Evolutionary conservation across 1,140 invertebrate species (phyloP).

Genomic region (Trinorchestia longiramus): DNA sequence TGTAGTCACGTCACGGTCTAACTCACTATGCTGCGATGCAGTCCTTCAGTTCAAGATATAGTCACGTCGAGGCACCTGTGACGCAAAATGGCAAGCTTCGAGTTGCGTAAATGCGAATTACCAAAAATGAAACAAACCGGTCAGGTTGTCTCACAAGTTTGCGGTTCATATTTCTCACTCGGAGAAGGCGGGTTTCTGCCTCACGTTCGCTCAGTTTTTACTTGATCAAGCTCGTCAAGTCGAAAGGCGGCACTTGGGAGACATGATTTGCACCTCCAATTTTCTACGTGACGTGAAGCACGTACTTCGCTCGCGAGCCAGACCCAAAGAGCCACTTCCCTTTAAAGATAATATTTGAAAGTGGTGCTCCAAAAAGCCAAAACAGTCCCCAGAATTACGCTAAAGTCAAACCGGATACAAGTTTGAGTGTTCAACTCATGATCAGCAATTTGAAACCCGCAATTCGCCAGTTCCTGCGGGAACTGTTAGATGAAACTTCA

Average conservation of each 20-base stretch:
- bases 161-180: not conserved
- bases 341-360: conserved; percentile 53
- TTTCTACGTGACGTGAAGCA: conserved; percentile 54
- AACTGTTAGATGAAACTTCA: conserved; percentile 30
- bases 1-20: not conserved
- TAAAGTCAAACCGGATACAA: conserved; percentile 36
- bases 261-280: conserved; percentile 54
- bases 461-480: not conserved
- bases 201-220: conserved; percentile 39
- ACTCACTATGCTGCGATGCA: not conserved
- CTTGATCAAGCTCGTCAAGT: conserved; percentile 54
- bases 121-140: not conserved
- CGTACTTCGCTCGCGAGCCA: conserved; percentile 47
- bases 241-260: conserved; percentile 44
- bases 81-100: not conserved
- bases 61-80: not conserved
- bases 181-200: conserved; percentile 1
- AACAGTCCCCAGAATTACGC: conserved; percentile 40
- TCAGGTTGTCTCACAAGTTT: conserved; percentile 8
- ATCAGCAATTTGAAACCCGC: conserved; percentile 18
- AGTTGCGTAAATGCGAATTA: not conserved
- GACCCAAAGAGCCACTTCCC: conserved; percentile 50
- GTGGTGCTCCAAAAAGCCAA: conserved; percentile 31
- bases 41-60: not conserved
- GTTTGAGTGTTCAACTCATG: conserved; percentile 2